Percentiles rank a stretch among this genome's conserved stretches.
These are phyloP conservation scores for Lepilemur septentrionalis DNA, from an alignment of 2,797 vertebrate species.

Conservation along the genomic window DNA sequence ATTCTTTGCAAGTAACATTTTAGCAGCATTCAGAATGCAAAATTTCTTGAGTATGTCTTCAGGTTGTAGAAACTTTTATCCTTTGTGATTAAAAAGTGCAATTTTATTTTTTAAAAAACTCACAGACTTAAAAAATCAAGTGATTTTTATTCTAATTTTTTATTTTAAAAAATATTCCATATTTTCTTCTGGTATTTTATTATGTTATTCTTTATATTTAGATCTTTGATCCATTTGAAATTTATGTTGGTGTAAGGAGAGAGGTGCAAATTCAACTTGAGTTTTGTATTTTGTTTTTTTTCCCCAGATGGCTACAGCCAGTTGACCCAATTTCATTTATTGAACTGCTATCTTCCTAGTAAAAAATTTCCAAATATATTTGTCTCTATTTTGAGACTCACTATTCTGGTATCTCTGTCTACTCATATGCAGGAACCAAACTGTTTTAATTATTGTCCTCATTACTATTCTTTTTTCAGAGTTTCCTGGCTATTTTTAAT, in stretches of 20 bases:
- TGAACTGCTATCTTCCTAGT: constrained; percentile 37
- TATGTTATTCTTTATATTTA: constrained; percentile 23
- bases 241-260: constrained; percentile 25
- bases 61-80: background rate
- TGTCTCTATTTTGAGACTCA: constrained; percentile 34
- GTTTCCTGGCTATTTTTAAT: constrained; percentile 44
- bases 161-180: background rate
- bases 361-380: constrained; percentile 24
- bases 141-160: constrained; percentile 4
- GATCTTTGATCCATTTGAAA: constrained; percentile 21
- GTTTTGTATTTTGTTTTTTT: background rate
- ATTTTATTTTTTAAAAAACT: background rate
- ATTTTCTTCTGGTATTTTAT: background rate
- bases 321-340: background rate
- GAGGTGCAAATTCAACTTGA: background rate
- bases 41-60: background rate
- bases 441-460: constrained; percentile 44
- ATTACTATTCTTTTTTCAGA: constrained; percentile 28
- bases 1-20: constrained; percentile 8
- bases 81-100: constrained; percentile 10
- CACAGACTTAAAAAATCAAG: background rate
- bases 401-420: constrained; percentile 7
- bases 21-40: background rate
- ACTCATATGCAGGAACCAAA: constrained; percentile 9
- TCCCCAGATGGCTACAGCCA: background rate